phyloP scores from a whole-genome alignment of 2,888 invertebrate species.

The Brachynemurus nebulosus region DNA sequence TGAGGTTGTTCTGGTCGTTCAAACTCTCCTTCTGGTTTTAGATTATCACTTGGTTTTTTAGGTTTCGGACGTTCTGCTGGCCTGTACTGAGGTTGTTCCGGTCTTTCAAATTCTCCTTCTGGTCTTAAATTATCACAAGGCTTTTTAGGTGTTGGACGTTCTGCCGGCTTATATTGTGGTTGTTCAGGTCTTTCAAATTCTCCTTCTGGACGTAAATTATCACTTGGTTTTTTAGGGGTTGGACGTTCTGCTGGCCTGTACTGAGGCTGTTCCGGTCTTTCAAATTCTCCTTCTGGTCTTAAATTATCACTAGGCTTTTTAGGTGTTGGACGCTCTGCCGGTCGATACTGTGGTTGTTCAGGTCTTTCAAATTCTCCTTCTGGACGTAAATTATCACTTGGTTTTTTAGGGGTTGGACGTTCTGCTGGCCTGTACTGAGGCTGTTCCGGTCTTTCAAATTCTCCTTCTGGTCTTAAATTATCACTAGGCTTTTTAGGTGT shows the following conservation, averaged over 20 bases:
- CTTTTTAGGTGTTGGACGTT: slow-evolving; percentile 30
- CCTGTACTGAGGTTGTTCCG: slow-evolving; percentile 21
- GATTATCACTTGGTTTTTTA: slow-evolving; percentile 38
- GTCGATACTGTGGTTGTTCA: slow-evolving; percentile 19
- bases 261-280: slow-evolving; percentile 27
- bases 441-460: slow-evolving; percentile 35
- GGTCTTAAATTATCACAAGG: slow-evolving; percentile 40
- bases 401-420: slow-evolving; percentile 31
- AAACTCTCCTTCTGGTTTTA: slow-evolving; percentile 46
- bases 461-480: slow-evolving; percentile 45
- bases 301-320: slow-evolving; percentile 30
- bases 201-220: slow-evolving; percentile 36
- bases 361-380: slow-evolving; percentile 25
- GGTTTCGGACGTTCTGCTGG: slow-evolving; percentile 24
- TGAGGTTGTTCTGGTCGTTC: slow-evolving; percentile 28
- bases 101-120: slow-evolving; percentile 36
- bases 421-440: slow-evolving; percentile 32
- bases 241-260: slow-evolving; percentile 32
- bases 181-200: slow-evolving; percentile 33
- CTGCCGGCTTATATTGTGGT: slow-evolving; percentile 30
- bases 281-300: slow-evolving; percentile 32
- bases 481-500: slow-evolving; percentile 40
- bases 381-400: slow-evolving; percentile 44
- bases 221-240: slow-evolving; percentile 30
- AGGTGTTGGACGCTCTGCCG: slow-evolving; percentile 27